These are phyloP conservation scores for Bruchidius siliquastri DNA, from an alignment of 2,888 invertebrate species.

Conservation along the genomic window DNA sequence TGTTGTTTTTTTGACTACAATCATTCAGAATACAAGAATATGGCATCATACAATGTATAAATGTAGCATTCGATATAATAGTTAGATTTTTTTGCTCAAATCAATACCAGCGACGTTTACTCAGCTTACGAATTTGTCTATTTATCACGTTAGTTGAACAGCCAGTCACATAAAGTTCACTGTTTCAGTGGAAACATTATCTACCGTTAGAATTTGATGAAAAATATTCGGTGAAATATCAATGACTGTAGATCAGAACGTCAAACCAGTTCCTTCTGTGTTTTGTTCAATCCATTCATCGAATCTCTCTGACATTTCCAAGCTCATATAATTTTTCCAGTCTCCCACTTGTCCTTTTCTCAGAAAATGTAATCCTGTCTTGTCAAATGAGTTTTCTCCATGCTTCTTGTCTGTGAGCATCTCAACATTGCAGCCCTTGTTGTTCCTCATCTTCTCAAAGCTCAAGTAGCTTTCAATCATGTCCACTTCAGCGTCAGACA, in stretches of 20 bases:
- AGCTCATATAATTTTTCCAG: slow-evolving; percentile 59
- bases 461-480: slow-evolving; percentile 35
- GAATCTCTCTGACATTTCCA: slow-evolving; percentile 65
- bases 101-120: too few relatives aligned
- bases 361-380: slow-evolving; percentile 43
- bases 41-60: too few relatives aligned
- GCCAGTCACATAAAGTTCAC: too few relatives aligned
- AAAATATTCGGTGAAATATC: too few relatives aligned
- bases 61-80: too few relatives aligned
- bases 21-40: too few relatives aligned
- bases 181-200: too few relatives aligned
- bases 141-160: too few relatives aligned
- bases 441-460: slow-evolving; percentile 53
- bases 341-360: slow-evolving; percentile 49
- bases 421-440: slow-evolving; percentile 56
- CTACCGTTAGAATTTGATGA: too few relatives aligned
- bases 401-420: slow-evolving; percentile 36
- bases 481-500: slow-evolving; percentile 63
- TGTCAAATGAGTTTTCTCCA: slow-evolving; percentile 29
- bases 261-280: slow-evolving; percentile 49
- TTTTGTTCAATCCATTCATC: slow-evolving; percentile 68
- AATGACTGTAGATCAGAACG: neutral
- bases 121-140: too few relatives aligned
- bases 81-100: too few relatives aligned
- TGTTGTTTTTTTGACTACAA: too few relatives aligned